Evolutionary conservation across 1,140 invertebrate species (phyloP).

Genomic region (Lutraria rhynchaena): DNA sequence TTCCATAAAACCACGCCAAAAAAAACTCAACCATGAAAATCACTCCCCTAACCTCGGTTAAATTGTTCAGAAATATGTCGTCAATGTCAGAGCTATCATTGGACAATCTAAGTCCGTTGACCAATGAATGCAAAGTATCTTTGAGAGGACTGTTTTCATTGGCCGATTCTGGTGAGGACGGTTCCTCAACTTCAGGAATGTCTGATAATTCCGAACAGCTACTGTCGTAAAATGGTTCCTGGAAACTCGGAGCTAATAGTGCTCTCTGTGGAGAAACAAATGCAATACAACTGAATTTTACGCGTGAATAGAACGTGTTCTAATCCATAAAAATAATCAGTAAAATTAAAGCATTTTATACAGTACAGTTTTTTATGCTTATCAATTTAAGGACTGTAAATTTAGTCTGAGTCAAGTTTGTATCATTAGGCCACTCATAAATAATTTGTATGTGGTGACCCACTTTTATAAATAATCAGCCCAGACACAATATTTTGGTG

Average conservation of each 20-base stretch:
- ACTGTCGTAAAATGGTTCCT: constrained; percentile 82
- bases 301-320: too few relatives aligned
- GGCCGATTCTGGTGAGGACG: constrained; percentile 67
- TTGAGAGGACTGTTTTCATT: constrained; percentile 66
- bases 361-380: too few relatives aligned
- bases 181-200: constrained; percentile 83
- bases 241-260: constrained; percentile 9
- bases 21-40: constrained; percentile 30
- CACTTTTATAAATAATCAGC: too few relatives aligned
- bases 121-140: constrained; percentile 62
- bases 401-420: too few relatives aligned
- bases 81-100: constrained; percentile 63
- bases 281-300: too few relatives aligned
- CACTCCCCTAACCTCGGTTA: constrained; percentile 47
- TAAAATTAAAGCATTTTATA: too few relatives aligned
- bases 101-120: constrained; percentile 58
- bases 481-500: too few relatives aligned
- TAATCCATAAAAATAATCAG: too few relatives aligned
- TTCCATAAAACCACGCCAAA: constrained; percentile 44
- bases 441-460: too few relatives aligned
- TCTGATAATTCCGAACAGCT: constrained; percentile 83
- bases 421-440: too few relatives aligned
- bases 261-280: constrained; percentile 39
- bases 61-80: constrained; percentile 55
- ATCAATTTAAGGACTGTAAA: too few relatives aligned